Percentiles rank a stretch among this genome's conserved stretches.
phyloP scores from a whole-genome alignment of 2,113 vertebrate species.

The human region GRCh38 chr2:149720501-149721000 shows the following conservation, averaged over 20 bases:
- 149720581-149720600: slow-evolving; percentile 56
- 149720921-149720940: slow-evolving; percentile 19
- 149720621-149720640: slow-evolving; percentile 37
- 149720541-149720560: not conserved
- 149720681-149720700: not conserved
- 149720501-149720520: not conserved
- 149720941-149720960: not conserved
- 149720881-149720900: not conserved
- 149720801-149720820: not conserved
- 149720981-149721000: not conserved
- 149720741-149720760: not conserved
- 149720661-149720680: not conserved
- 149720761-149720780: not conserved
- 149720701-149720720: not conserved
- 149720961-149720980: no score
- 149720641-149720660: not conserved
- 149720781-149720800: slow-evolving; percentile 3
- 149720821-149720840: not conserved
- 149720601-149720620: slow-evolving; percentile 29
- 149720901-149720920: slow-evolving; percentile 18
- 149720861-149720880: not conserved
- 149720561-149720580: slow-evolving; percentile 1
- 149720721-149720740: not conserved
- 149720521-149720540: slow-evolving; percentile 14
- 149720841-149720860: not conserved